Conservation (phyloP, 2,113 vertebrate genomes). For the Anhinga anhinga region DNA sequence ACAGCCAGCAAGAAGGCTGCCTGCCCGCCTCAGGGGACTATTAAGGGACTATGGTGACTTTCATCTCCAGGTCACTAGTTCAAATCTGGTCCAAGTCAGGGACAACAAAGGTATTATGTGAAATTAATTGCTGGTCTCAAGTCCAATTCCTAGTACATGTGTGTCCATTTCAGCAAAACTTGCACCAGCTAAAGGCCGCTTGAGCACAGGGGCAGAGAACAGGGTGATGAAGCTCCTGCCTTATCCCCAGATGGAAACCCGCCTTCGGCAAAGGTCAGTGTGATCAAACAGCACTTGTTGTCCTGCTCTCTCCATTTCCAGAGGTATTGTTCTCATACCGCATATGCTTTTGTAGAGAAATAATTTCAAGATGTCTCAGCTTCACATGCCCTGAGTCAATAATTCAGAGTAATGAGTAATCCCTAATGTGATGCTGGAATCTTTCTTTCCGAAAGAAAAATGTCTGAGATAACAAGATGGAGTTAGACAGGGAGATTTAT, state of each 20-base stretch:
- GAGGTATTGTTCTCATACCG: background rate
- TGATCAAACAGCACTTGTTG: background rate
- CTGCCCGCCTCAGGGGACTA: background rate
- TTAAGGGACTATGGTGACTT: slow-evolving; percentile 11
- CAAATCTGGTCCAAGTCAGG: slow-evolving; percentile 40
- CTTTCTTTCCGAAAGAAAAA: background rate
- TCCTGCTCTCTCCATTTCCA: background rate
- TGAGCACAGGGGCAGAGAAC: background rate
- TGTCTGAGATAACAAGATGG: background rate
- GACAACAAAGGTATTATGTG: slow-evolving; percentile 56
- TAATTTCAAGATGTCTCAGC: background rate
- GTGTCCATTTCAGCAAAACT: background rate
- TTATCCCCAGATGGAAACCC: background rate
- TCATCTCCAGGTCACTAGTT: slow-evolving; percentile 50
- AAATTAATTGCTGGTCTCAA: slow-evolving; percentile 57
- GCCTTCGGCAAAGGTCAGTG: background rate
- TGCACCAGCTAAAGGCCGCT: background rate
- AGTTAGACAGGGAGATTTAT: background rate
- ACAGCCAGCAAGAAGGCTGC: background rate
- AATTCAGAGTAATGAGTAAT: background rate
- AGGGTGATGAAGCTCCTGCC: background rate
- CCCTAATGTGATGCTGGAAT: background rate
- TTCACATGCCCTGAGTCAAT: background rate
- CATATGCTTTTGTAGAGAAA: background rate
- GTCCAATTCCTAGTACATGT: slow-evolving; percentile 45